Evolutionary conservation across 2,797 vertebrate species (phyloP).

Genomic region (Moxostoma hubbsi): DNA sequence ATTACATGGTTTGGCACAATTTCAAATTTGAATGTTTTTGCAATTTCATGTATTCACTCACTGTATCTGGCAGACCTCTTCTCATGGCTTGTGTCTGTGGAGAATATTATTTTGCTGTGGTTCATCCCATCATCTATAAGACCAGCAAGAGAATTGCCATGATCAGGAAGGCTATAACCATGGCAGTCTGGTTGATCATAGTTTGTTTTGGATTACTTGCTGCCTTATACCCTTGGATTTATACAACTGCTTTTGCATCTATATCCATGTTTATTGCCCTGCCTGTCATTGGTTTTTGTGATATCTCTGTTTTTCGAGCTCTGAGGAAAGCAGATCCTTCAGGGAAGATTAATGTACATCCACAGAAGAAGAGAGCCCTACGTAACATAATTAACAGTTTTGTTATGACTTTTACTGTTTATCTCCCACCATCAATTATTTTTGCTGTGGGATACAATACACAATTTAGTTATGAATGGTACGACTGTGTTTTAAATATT

Average conservation of each 20-base stretch:
- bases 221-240: neutral
- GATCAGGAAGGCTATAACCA: constrained; percentile 45
- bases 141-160: constrained; percentile 60
- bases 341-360: constrained; percentile 62
- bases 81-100: constrained; percentile 70
- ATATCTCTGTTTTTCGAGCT: constrained; percentile 63
- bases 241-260: constrained; percentile 30
- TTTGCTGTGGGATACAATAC: constrained; percentile 41
- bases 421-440: constrained; percentile 59
- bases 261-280: constrained; percentile 51
- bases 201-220: neutral
- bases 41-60: constrained; percentile 20
- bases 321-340: constrained; percentile 57
- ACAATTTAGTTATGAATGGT: constrained; percentile 5
- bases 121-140: constrained; percentile 70
- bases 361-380: constrained; percentile 71
- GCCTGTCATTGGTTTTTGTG: constrained; percentile 65
- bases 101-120: constrained; percentile 73
- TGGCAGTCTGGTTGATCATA: constrained; percentile 56
- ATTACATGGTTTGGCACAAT: constrained; percentile 22
- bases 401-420: constrained; percentile 57
- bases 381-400: constrained; percentile 67
- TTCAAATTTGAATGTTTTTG: fast-evolving
- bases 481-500: constrained; percentile 51
- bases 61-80: constrained; percentile 65